Conservation (phyloP, 1,140 invertebrate species). For the Microplitis demolitor region DNA sequence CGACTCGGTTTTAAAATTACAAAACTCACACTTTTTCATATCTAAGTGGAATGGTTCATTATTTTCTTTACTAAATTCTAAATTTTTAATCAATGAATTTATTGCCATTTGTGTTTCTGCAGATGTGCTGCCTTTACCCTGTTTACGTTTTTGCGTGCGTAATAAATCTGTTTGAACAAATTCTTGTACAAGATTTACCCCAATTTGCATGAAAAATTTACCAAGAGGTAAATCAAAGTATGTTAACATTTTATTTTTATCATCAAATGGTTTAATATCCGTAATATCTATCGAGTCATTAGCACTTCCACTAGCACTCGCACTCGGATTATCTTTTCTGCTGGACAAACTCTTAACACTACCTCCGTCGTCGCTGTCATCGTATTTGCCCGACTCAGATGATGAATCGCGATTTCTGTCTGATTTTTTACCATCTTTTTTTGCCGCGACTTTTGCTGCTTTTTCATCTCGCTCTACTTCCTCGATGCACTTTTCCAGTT, state of each 20-base stretch:
- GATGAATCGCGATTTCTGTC: conserved; percentile 54
- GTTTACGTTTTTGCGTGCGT: conserved; percentile 83
- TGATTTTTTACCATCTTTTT: conserved; percentile 48
- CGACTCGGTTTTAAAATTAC: conserved; percentile 93
- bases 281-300: conserved; percentile 26
- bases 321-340: conserved; percentile 38
- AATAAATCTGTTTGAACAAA: conserved; percentile 90
- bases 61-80: conserved; percentile 86
- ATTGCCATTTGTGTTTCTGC: conserved; percentile 77
- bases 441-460: conserved; percentile 50
- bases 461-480: conserved; percentile 56
- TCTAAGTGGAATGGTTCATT: conserved; percentile 83
- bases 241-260: conserved; percentile 52
- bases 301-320: conserved; percentile 39
- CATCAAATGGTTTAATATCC: conserved; percentile 33
- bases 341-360: conserved; percentile 40
- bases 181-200: conserved; percentile 89
- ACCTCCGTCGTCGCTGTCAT: conserved; percentile 51
- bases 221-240: conserved; percentile 88
- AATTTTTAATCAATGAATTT: conserved; percentile 78
- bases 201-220: conserved; percentile 92
- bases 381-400: conserved; percentile 37
- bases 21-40: conserved; percentile 86
- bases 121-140: conserved; percentile 67
- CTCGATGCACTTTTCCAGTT: conserved; percentile 69